Evolutionary conservation across 1,140 invertebrate species (phyloP), one percentile per base, ranked within the genome.

Genomic region (Anastrepha obliqua): DNA sequence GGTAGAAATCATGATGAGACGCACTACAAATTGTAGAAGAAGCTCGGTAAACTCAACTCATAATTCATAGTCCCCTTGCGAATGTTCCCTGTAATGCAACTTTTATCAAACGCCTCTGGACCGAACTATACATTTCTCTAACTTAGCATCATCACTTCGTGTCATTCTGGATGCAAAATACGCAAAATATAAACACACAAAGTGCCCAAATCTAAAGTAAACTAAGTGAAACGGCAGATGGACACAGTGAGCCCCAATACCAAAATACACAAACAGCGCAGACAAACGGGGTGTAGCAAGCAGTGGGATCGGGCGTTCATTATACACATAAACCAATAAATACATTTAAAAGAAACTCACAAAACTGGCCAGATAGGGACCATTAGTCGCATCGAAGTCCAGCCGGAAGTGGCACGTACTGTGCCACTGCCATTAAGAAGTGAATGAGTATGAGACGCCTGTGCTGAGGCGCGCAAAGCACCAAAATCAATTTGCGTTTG

Each of bases 401-500:
- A 81, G 47, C 8, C 42, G 67, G 67, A 74, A 74, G 39, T 17
- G 44, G 42, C 67, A 74, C 67, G 67, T 74, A 74, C 44, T 51
- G 11, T 55, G 42, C 42, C 70, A 1, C 17, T 74, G 44, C 70
- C 44, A 74, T 17, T 74, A 2, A 17, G 39, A 11, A 55, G 44
- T 13, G n/a, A 70, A 65, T 3, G 4, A 55, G 74, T 42, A 81
- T 55, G 74, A 9, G 17, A 81, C 3, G 74, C 74, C 7, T 29
- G 74, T 47, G 17, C 17, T 29, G 47, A 58, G 51, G 47, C 47
- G 74, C 44, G 47, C 74, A 55, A 74, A 74, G 47, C 47, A 81
- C 74, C 42, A 81, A 81, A 81, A 58, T 81, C 74, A 81, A 81
- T 81, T 81, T 81, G 74, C n/a, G 15, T 81, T 51, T 81, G 74